Evolutionary conservation across 1,140 invertebrate species (phyloP).

Genomic region (Liolophura sinensis): DNA sequence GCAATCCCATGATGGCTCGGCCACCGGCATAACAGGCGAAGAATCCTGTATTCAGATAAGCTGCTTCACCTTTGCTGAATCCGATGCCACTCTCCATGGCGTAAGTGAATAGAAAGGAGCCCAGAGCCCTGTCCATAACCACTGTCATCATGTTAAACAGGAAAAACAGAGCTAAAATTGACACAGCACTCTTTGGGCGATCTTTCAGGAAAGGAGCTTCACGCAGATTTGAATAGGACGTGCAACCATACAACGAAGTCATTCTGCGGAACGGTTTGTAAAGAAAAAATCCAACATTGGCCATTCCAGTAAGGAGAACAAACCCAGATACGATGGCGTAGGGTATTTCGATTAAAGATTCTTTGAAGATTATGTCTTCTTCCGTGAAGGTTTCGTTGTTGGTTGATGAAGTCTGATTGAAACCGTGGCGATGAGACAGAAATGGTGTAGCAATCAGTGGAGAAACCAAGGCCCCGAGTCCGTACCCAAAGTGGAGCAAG

Average conservation of each 20-base stretch:
- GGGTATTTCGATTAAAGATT: constrained; percentile 19
- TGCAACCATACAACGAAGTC: constrained; percentile 1
- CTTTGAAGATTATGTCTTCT: constrained; percentile 7
- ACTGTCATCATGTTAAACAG: constrained; percentile 17
- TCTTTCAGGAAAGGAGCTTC: constrained; percentile 13
- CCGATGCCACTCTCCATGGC: constrained; percentile 15
- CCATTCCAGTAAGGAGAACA: constrained; percentile 12
- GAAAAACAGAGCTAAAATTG: constrained; percentile 20
- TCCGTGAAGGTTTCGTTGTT: too few relatives aligned
- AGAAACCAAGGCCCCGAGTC: constrained; percentile 25
- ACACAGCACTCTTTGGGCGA: constrained; percentile 8
- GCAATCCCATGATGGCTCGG: constrained; percentile 8
- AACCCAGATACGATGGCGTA: constrained; percentile 15
- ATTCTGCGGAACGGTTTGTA: neutral
- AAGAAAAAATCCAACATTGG: constrained; percentile 7
- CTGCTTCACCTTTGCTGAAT: constrained; percentile 14
- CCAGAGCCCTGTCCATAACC: constrained; percentile 24
- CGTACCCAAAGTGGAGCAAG: constrained; percentile 28
- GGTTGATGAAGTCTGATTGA: neutral
- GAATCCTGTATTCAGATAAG: constrained; percentile 17
- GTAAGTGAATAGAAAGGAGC: constrained; percentile 24
- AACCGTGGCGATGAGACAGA: constrained; percentile 7
- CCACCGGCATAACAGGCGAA: constrained; percentile 17
- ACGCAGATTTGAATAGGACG: constrained; percentile 6
- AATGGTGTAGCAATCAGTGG: constrained; percentile 26